Conservation (phyloP, 2,888 invertebrate species). For the Phyllotreta striolata region DNA sequence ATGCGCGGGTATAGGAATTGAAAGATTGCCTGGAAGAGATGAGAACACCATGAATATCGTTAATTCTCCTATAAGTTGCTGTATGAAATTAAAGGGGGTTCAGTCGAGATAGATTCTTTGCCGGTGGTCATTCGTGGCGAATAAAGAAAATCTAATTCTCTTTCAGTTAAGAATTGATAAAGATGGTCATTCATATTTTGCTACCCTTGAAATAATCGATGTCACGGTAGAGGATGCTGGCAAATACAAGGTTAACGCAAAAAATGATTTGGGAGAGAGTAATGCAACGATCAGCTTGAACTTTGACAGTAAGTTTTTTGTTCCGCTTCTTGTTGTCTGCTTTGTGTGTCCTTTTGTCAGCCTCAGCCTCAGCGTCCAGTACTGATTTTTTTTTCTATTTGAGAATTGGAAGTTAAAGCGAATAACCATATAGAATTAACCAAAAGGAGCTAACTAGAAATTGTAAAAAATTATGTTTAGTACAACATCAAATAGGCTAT, state of each 20-base stretch:
- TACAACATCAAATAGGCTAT: too few relatives aligned
- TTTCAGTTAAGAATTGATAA: conserved; percentile 85
- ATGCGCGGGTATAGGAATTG: background rate
- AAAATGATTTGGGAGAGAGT: conserved; percentile 97
- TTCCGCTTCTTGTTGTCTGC: conserved; percentile 50
- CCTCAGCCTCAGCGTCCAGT: conserved; percentile 29
- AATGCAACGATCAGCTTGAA: conserved; percentile 97
- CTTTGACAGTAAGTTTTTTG: conserved; percentile 91
- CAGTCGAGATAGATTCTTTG: too few relatives aligned
- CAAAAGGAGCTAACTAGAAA: conserved; percentile 25
- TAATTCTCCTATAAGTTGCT: too few relatives aligned
- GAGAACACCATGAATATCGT: too few relatives aligned
- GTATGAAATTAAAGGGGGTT: too few relatives aligned
- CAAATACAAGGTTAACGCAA: conserved; percentile 95
- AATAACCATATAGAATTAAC: conserved; percentile 38
- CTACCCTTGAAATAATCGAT: conserved; percentile 90
- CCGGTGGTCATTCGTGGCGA: too few relatives aligned
- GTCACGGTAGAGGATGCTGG: conserved; percentile 97
- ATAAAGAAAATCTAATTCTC: conserved; percentile 29
- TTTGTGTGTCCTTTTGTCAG: conserved; percentile 43
- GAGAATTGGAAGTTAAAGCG: conserved; percentile 28
- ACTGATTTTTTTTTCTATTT: conserved; percentile 11
- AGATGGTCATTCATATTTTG: conserved; percentile 93
- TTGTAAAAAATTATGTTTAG: background rate
- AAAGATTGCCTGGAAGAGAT: conserved; percentile 8